phyloP scores from a whole-genome alignment of 2,797 vertebrate genomes.

The Argyrosomus regius region DNA sequence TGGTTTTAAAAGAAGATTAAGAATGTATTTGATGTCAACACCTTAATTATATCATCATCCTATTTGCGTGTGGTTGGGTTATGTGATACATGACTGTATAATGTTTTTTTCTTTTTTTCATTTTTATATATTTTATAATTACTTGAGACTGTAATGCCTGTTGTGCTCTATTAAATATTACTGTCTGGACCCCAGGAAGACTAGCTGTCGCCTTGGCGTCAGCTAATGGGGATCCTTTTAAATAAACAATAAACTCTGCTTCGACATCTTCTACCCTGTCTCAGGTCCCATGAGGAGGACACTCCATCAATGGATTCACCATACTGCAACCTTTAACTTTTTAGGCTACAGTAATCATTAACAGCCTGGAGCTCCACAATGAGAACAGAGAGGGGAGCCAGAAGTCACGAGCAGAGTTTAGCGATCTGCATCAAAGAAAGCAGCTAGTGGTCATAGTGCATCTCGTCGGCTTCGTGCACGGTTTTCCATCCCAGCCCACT shows the following conservation, averaged over 20 bases:
- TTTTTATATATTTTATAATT: too few species aligned
- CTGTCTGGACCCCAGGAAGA: too few species aligned
- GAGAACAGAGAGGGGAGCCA: conserved; percentile 60
- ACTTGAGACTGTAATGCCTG: too few species aligned
- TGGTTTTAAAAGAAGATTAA: too few species aligned
- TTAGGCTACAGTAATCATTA: conserved; percentile 79
- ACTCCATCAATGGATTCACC: conserved; percentile 67
- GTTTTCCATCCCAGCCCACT: not conserved
- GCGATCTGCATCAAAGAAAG: conserved; percentile 18
- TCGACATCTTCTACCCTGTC: conserved; percentile 30
- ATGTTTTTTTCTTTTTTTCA: too few species aligned
- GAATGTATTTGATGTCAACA: too few species aligned
- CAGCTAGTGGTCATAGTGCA: conserved; percentile 10
- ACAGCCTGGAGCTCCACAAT: conserved; percentile 52
- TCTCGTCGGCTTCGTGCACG: not conserved
- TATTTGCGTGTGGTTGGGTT: too few species aligned
- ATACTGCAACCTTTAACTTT: conserved; percentile 69
- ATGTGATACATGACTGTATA: too few species aligned
- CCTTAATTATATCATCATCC: too few species aligned
- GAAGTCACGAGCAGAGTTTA: conserved; percentile 17
- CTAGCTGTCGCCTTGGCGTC: too few species aligned
- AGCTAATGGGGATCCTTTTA: too few species aligned
- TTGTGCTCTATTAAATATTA: too few species aligned
- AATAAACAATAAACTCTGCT: not conserved
- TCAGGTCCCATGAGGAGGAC: conserved; percentile 30